phyloP scores from a whole-genome alignment of 2,113 vertebrate species.

The Dicerorhinus sumatrensis region DNA sequence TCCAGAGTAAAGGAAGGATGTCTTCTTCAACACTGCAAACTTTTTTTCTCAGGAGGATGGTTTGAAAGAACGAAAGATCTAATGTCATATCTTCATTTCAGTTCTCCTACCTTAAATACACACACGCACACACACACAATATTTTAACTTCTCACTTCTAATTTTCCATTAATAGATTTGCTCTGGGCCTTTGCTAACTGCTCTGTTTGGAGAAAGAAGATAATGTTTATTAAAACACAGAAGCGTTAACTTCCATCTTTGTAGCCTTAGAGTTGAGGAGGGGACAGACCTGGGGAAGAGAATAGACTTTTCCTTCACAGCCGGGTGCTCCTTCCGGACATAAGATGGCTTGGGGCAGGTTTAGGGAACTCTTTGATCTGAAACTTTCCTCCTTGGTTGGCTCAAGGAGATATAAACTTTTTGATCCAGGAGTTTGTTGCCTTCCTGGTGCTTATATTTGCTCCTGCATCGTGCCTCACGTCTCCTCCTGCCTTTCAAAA shows the following conservation, averaged over 20 bases:
- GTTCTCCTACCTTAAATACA: not conserved
- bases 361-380: not conserved
- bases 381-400: constrained; percentile 2
- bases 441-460: not conserved
- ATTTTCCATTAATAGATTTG: not conserved
- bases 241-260: not conserved
- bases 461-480: not conserved
- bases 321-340: not conserved
- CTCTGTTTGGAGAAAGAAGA: not conserved
- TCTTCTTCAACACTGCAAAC: not conserved
- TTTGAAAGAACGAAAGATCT: not conserved
- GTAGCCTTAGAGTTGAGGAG: not conserved
- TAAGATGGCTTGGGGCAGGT: not conserved
- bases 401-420: not conserved
- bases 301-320: not conserved
- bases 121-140: not conserved
- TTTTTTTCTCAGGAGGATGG: not conserved
- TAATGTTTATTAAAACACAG: not conserved
- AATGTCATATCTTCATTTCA: not conserved
- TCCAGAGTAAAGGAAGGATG: not conserved
- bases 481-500: not conserved
- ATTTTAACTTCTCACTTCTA: not conserved
- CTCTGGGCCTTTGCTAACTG: not conserved
- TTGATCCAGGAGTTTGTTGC: not conserved
- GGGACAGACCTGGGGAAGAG: not conserved